These are phyloP conservation scores for Pseudochaenichthys georgianus DNA, from an alignment of 2,797 vertebrate genomes.

Conservation along the genomic window DNA sequence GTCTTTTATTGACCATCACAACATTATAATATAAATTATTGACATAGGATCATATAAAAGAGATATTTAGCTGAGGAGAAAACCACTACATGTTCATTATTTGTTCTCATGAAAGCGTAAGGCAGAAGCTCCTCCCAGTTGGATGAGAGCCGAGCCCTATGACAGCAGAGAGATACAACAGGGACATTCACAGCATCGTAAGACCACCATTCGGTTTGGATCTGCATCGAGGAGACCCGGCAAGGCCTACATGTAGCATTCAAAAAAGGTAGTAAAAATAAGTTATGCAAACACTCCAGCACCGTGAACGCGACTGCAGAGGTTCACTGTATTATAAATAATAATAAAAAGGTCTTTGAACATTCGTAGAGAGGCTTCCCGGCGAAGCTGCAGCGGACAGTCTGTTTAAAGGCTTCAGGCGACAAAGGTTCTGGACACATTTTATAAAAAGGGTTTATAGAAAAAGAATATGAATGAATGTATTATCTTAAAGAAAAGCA, in stretches of 20 bases:
- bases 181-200: constrained; percentile 65
- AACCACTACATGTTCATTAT: constrained; percentile 37
- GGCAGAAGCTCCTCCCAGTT: constrained; percentile 69
- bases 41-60: constrained; percentile 70
- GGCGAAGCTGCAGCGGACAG: too few species aligned
- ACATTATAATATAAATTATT: constrained; percentile 77
- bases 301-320: constrained; percentile 36
- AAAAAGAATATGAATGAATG: background rate
- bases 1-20: constrained; percentile 69
- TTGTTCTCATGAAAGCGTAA: constrained; percentile 58
- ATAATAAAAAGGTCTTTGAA: constrained; percentile 9
- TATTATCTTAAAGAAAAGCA: background rate
- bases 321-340: constrained; percentile 51
- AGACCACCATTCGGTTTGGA: constrained; percentile 69
- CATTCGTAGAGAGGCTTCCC: constrained; percentile 13
- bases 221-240: constrained; percentile 33
- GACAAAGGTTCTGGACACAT: background rate
- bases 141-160: constrained; percentile 26
- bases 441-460: background rate
- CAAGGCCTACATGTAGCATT: constrained; percentile 56
- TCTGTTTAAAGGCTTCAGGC: background rate
- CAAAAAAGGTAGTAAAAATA: constrained; percentile 68
- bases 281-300: constrained; percentile 71
- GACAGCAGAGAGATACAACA: background rate
- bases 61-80: constrained; percentile 40